Percentiles rank a stretch among this genome's conserved stretches.
phyloP scores from a whole-genome alignment of 2,888 invertebrate species.

The Mayetiola destructor region DNA sequence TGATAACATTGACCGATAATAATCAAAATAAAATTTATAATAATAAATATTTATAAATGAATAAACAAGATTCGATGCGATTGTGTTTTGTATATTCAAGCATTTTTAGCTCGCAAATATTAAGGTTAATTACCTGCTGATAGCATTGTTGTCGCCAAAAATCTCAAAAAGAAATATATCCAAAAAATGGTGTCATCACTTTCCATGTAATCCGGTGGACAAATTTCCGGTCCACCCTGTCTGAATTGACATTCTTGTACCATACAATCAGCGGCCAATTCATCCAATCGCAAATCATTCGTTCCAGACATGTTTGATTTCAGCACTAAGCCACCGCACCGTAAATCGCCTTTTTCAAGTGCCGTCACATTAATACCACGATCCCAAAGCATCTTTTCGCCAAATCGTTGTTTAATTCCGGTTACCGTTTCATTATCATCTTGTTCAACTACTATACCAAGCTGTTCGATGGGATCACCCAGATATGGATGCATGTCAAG shows the following conservation, averaged over 20 bases:
- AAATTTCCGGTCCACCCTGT: conserved; percentile 59
- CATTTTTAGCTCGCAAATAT: neutral
- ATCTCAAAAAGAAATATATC: conserved; percentile 58
- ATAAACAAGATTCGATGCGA: no score
- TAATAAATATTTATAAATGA: no score
- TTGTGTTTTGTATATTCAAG: neutral
- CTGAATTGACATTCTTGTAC: conserved; percentile 63
- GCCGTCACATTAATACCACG: conserved; percentile 60
- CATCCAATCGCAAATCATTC: conserved; percentile 42
- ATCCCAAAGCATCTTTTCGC: conserved; percentile 44
- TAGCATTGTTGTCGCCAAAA: conserved; percentile 66
- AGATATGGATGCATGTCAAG: conserved; percentile 60
- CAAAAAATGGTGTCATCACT: conserved; percentile 66
- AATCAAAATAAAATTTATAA: neutral
- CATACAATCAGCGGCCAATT: conserved; percentile 54
- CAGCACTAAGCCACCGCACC: conserved; percentile 59
- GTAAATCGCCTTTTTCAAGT: conserved; percentile 55
- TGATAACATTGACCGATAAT: conserved; percentile 45
- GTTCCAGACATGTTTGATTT: conserved; percentile 48
- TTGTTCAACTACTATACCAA: conserved; percentile 61
- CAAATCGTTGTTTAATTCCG: conserved; percentile 57
- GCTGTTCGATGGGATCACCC: conserved; percentile 57
- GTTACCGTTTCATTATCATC: conserved; percentile 60
- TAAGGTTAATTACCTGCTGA: conserved; percentile 47
- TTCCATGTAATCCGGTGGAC: conserved; percentile 65